Base-by-base conservation (phyloP, 2,888 invertebrate genomes). In the Eupithecia subumbrata region DNA sequence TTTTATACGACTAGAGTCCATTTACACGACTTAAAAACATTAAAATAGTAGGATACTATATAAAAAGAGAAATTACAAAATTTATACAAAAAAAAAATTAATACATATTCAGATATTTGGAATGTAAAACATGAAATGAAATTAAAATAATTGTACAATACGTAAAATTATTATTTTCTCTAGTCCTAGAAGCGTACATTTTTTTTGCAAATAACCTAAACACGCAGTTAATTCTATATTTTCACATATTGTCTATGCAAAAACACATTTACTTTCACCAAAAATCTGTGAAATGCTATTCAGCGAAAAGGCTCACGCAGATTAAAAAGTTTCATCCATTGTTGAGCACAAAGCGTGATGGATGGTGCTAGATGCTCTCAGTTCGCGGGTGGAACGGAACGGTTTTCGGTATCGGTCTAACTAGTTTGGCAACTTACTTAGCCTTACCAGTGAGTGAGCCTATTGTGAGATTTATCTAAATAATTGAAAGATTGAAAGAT, bases 261-360 rank as follows among this genome's bases (percentile, higher is more conserved):
- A 66, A n/a, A 34, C 34, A 43, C 45, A 37, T 67, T 22, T 40
- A 66, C n/a, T 67, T 48, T 12, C 25, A 14, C 30, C 22, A 2
- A 71, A 77, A n/a, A 52, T 69, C 22, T 52, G 71, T 52, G 8
- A 69, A 76, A 69, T 71, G 71, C n/a, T 74, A 56, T 74, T 71
- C 72, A 64, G 45, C 72, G 69, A 74, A 72, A 74, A 64, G 64
- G 60, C 69, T 45, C 60, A 72, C 72, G 72, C 67, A 52, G 74
- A 75, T 75, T 77, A 75, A 71, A 73, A 77, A 75, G 73, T 75
- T 77, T 75, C 64, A 52, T 14, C 69, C 71, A 73, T 77, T 77
- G 77, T 77, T 68, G 70, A 73, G 56, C 56, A 75, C 73, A 75
- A 74, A 69, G 66, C 48, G 56, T 75, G 75, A 77, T 75, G 75